These are phyloP conservation scores for Ophion costatus DNA, from an alignment of 2,888 invertebrate species.

Conservation along the genomic window DNA sequence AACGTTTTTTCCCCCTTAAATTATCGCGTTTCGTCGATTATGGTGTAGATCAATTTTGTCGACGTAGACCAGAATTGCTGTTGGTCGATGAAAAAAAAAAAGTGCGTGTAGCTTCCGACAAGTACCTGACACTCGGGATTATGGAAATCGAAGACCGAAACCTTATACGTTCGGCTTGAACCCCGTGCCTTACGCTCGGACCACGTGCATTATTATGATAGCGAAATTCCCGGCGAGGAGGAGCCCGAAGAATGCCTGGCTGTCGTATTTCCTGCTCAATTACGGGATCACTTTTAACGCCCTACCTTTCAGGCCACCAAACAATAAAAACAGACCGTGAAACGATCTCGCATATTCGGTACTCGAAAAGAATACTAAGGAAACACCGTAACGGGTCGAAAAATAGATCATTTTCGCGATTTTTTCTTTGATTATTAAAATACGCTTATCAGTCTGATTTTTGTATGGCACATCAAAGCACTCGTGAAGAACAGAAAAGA, in stretches of 20 bases:
- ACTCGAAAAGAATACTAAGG: background rate
- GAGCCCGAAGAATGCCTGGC: background rate
- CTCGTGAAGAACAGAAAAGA: too few relatives aligned
- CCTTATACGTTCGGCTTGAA: slow-evolving; percentile 73
- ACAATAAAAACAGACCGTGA: background rate
- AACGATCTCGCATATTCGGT: background rate
- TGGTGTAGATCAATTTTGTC: background rate
- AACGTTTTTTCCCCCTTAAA: background rate
- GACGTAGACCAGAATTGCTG: background rate
- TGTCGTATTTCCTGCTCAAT: background rate
- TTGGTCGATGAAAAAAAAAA: slow-evolving; percentile 24
- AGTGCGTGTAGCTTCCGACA: slow-evolving; percentile 52
- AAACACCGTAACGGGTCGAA: too few relatives aligned
- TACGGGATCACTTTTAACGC: background rate
- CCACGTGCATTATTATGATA: slow-evolving; percentile 37
- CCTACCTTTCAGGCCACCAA: background rate
- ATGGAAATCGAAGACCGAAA: slow-evolving; percentile 79
- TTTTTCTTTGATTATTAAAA: too few relatives aligned
- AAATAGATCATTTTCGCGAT: too few relatives aligned
- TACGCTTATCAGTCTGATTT: too few relatives aligned
- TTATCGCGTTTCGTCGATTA: background rate
- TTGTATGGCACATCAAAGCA: too few relatives aligned
- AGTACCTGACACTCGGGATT: slow-evolving; percentile 67
- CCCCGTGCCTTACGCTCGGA: slow-evolving; percentile 45
- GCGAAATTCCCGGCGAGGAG: background rate